These are phyloP conservation scores for Eilema griseolum DNA, from an alignment of 2,888 invertebrate species.

Conservation along the genomic window DNA sequence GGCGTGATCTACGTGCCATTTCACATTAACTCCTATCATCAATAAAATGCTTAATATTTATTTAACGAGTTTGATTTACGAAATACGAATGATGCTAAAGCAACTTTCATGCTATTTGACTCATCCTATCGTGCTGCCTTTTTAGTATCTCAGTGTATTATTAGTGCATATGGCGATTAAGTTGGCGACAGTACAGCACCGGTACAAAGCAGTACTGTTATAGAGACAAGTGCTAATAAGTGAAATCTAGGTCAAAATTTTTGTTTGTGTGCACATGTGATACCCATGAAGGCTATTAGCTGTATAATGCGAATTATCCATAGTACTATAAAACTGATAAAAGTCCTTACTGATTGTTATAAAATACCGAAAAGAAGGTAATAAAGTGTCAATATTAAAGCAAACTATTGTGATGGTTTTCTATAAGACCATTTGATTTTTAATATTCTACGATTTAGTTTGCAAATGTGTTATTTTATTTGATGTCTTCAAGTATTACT, in stretches of 20 bases:
- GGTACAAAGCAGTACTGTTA: conserved; percentile 16
- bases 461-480: no score
- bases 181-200: conserved; percentile 9
- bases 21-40: not conserved
- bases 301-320: not conserved
- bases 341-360: not conserved
- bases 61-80: not conserved
- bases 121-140: conserved; percentile 4
- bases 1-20: not conserved
- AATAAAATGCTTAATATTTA: not conserved
- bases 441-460: no score
- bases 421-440: no score
- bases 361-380: not conserved
- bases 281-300: not conserved
- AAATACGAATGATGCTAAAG: not conserved
- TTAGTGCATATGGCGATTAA: not conserved
- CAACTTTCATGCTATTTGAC: conserved; percentile 6
- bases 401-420: not conserved
- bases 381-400: not conserved
- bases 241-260: conserved; percentile 24
- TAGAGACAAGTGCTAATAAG: conserved; percentile 21
- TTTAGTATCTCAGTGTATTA: conserved; percentile 3
- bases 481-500: not conserved
- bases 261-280: conserved; percentile 8
- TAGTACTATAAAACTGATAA: conserved; percentile 1